Percentiles rank a stretch among this genome's conserved stretches.
phyloP scores from a whole-genome alignment of 2,888 invertebrate genomes.

The Nomada flava region DNA sequence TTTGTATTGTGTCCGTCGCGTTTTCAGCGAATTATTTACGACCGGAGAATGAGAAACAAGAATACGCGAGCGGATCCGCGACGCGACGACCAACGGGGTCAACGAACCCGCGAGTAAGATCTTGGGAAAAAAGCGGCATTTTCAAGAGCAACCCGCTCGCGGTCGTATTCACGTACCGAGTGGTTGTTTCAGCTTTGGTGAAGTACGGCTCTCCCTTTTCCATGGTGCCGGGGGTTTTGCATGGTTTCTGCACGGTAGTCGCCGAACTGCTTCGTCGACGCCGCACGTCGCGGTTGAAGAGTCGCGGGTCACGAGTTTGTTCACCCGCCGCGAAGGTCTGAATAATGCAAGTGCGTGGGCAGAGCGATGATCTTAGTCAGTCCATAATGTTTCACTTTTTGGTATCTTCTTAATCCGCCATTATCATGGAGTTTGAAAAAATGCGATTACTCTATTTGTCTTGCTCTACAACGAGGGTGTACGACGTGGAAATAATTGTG shows the following conservation, averaged over 20 bases:
- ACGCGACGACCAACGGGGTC: conserved; percentile 32
- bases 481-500: no score
- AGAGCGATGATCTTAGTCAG: neutral
- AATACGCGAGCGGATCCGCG: conserved; percentile 1
- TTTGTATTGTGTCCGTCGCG: conserved; percentile 18
- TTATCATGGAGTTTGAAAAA: no score
- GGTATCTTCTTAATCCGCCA: neutral
- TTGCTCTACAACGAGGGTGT: no score
- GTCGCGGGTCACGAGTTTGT: conserved; percentile 1
- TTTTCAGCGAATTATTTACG: conserved; percentile 40
- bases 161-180: conserved; percentile 31
- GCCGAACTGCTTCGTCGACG: neutral
- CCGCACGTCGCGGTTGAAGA: neutral
- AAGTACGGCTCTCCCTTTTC: neutral
- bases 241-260: neutral
- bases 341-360: conserved; percentile 7
- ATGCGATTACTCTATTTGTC: no score
- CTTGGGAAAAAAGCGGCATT: conserved; percentile 12
- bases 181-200: neutral
- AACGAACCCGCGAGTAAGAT: conserved; percentile 48
- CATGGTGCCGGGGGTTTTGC: neutral
- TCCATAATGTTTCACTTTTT: neutral
- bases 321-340: conserved; percentile 2
- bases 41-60: conserved; percentile 35
- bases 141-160: conserved; percentile 2